Conservation (phyloP, 2,888 invertebrate species). For the Agrochola lychnidis region DNA sequence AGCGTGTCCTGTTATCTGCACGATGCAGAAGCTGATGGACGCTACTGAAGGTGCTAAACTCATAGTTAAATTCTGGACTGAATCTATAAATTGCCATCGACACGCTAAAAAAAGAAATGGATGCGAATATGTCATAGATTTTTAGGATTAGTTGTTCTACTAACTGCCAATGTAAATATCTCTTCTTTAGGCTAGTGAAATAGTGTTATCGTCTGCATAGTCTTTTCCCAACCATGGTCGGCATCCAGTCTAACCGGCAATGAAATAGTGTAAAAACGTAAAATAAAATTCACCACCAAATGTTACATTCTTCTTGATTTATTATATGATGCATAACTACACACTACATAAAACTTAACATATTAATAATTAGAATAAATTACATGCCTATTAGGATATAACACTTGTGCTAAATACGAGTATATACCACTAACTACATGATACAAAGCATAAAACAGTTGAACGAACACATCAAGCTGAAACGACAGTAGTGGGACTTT, state of each 20-base stretch:
- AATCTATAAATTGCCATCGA: no score
- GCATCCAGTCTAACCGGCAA: no score
- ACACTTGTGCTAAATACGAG: slow-evolving; percentile 79
- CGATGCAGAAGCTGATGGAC: no score
- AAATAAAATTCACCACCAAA: slow-evolving; percentile 23
- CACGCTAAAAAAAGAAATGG: no score
- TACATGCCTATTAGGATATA: slow-evolving; percentile 82
- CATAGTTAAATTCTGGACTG: no score
- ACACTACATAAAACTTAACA: slow-evolving; percentile 28
- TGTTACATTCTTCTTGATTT: not conserved
- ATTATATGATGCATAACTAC: slow-evolving; percentile 9
- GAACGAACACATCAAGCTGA: slow-evolving; percentile 85
- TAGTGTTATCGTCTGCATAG: no score
- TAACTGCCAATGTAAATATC: not conserved
- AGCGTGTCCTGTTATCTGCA: no score
- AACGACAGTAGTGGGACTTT: slow-evolving; percentile 89
- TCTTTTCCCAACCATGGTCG: no score
- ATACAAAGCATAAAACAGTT: slow-evolving; percentile 79
- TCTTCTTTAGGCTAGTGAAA: no score
- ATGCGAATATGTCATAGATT: not conserved
- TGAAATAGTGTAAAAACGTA: not conserved
- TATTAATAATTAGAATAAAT: slow-evolving; percentile 76
- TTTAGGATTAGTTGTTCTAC: not conserved
- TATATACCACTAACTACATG: slow-evolving; percentile 78
- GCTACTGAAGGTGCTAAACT: no score